A percentile compares a stretch with the other conserved stretches of the same genome.
Evolutionary conservation across 2,797 vertebrate genomes (phyloP).

Genomic region (Miichthys miiuy): DNA sequence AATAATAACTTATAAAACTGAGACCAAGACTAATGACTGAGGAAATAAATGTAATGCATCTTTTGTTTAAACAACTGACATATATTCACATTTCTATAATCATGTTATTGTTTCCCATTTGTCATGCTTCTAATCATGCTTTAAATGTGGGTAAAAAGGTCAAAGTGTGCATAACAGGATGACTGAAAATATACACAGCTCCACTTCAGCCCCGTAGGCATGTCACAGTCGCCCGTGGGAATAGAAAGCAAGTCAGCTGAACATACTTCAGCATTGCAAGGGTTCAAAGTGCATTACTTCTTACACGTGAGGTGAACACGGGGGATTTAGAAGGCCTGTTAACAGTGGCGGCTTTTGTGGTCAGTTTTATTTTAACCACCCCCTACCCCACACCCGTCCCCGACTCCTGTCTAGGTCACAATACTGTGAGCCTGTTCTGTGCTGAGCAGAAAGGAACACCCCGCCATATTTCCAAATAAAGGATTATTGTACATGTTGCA

Average conservation of each 20-base stretch:
- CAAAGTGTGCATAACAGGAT: slow-evolving; percentile 16
- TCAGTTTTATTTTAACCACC: slow-evolving; percentile 46
- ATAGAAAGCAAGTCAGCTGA: slow-evolving; percentile 62
- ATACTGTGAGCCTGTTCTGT: slow-evolving; percentile 37
- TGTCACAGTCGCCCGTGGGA: slow-evolving; percentile 24
- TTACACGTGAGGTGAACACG: slow-evolving; percentile 49
- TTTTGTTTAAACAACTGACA: slow-evolving; percentile 17
- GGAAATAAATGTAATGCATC: no score
- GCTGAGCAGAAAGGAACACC: slow-evolving; percentile 34
- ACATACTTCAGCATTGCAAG: slow-evolving; percentile 27
- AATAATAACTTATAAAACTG: background rate
- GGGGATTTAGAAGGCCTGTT: slow-evolving; percentile 24
- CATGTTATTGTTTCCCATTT: slow-evolving; percentile 56
- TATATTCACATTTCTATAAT: slow-evolving; percentile 14
- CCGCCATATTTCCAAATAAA: slow-evolving; percentile 71
- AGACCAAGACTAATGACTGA: background rate
- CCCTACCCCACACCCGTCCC: slow-evolving; percentile 24
- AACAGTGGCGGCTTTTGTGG: slow-evolving; percentile 69
- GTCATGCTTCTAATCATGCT: slow-evolving; percentile 19
- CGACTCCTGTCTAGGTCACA: slow-evolving; percentile 23
- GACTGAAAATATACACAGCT: slow-evolving; percentile 33
- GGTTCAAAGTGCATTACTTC: slow-evolving; percentile 51
- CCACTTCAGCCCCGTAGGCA: slow-evolving; percentile 34
- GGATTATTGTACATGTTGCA: slow-evolving; percentile 70
- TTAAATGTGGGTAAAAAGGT: slow-evolving; percentile 35